Base-by-base conservation (phyloP, 2,113 vertebrate genomes). In the Macrotis lagotis region DNA sequence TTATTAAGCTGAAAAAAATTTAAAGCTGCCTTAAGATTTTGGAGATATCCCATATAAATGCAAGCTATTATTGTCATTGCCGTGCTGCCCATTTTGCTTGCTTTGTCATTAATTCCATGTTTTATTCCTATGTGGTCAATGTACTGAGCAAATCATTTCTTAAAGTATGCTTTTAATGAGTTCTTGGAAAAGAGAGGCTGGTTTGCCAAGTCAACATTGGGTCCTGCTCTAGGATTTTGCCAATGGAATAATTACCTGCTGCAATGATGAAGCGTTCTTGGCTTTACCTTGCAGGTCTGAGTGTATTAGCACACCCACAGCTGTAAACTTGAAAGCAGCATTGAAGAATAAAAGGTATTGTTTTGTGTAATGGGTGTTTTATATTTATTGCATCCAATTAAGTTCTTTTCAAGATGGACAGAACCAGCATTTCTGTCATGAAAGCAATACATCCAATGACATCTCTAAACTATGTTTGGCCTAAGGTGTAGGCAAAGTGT, bases 341-440 rank as follows among this genome's bases (percentile, higher is more conserved):
- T 53, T 91, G 48, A 94, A n/a, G 52, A 16, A 22, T 94, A 52
- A 53, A 83, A 50, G 8, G 48, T n/a, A 0, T 3, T 59, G 3
- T 93, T 92, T 91, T 94, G 92, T 94, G 3, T 59, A 95, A 52
- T 90, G 44, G 26, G n/a, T 51, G 0, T 98, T 95, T 96, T 74
- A 48, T 11, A 51, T 96, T 98, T 44, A 51, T 28, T 0, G 96
- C 90, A 90, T 7, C 25, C 26, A 52, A 19, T 92, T 19, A 90
- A 28, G 2, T 83, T 55, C 0, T 22, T 66, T 95, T 90, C 93
- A 96, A 93, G 92, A 51, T n/a, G 66, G 92, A 95, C 59, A 52
- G 9, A 48, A 96, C 26, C n/a, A 5, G 1, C 5, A 51, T 90
- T 88, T 92, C 88, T 44, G 91, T 96, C 8, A 10, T 94, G 91